Evolutionary conservation across 2,797 vertebrate genomes (phyloP), one percentile per base, ranked within the genome.

Genomic region (Miichthys miiuy): DNA sequence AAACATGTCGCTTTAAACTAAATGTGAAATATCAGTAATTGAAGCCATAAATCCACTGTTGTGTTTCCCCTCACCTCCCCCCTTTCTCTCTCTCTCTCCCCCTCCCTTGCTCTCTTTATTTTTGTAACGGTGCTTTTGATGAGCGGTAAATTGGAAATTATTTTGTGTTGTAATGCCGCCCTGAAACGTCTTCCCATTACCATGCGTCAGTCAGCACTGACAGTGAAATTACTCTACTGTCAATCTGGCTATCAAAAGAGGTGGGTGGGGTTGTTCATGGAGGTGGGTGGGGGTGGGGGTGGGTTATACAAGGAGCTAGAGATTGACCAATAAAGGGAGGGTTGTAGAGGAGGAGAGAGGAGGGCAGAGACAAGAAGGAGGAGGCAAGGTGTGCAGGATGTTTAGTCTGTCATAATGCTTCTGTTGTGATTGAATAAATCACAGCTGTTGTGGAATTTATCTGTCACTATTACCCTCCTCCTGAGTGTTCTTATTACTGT

Each of bases 11-110:
- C 96, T 96, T 97, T 96, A 96, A 97, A 97, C 95, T 95, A 95
- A 96, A 97, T 95, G 96, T 97, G 96, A 97, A 97, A 97, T 97
- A 96, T 96, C 94, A 96, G 96, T 97, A 96, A 97, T 94, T 96
- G 96, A 97, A 96, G 95, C 94, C 95, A 96, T 97, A 97, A 97
- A 96, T 96, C 96, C 95, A 93, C 90, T 95, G 95, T 96, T 96
- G 90, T 93, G 89, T 91, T 89, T 84, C 84, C 81, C 75, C 80
- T 83, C 87, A 70, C 77, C 86, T 79, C 85, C 82, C 79, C 66
- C 63, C 69, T 42, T 42, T 68, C 72, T 41, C 68, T 68, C 72
- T 41, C 55, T 57, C 55, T 23, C 86, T 77, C 68, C 67, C 80
- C 67, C 82, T 87, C 77, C 50, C 79, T 93, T 84, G 57, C 81